These are phyloP conservation scores for Pogonomyrmex californicus DNA, from an alignment of 1,140 invertebrate species.

Conservation along the genomic window DNA sequence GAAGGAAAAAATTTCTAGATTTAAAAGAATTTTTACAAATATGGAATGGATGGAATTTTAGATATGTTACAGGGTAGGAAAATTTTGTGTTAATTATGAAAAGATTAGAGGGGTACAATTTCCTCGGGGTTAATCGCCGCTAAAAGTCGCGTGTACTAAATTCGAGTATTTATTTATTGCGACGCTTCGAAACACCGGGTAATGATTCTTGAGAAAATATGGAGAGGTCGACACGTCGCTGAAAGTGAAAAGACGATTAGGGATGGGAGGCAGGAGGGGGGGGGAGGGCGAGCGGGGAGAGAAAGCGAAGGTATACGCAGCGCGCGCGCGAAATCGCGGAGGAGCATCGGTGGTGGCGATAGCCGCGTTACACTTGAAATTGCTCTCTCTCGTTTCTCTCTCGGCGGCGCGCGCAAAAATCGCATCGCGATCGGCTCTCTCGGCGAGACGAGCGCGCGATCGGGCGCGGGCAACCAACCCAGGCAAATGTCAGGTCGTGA, in stretches of 20 bases:
- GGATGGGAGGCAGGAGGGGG: slow-evolving; percentile 50
- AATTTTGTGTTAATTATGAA: neutral
- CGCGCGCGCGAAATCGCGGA: slow-evolving; percentile 56
- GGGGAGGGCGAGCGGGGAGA: slow-evolving; percentile 39
- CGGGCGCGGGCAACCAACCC: slow-evolving; percentile 76
- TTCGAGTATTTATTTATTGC: slow-evolving; percentile 27
- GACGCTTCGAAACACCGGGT: neutral
- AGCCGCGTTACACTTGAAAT: slow-evolving; percentile 76
- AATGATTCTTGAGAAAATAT: slow-evolving; percentile 53
- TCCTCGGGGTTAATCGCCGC: neutral
- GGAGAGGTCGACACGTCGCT: slow-evolving; percentile 54
- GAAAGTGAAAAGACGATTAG: slow-evolving; percentile 76
- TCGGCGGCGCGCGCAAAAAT: slow-evolving; percentile 77
- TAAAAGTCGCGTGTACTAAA: slow-evolving; percentile 15
- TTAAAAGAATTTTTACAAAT: neutral
- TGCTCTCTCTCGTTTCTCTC: slow-evolving; percentile 67
- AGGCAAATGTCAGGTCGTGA: slow-evolving; percentile 85
- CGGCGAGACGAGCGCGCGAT: slow-evolving; percentile 73
- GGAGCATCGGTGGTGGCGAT: slow-evolving; percentile 67
- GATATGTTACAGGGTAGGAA: neutral
- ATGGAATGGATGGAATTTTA: neutral
- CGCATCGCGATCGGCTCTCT: slow-evolving; percentile 80
- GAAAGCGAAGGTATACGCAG: slow-evolving; percentile 68
- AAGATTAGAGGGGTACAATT: neutral
- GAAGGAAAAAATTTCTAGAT: neutral